Base-by-base conservation (phyloP, 2,888 invertebrate species). In the Tetragonisca angustula region DNA sequence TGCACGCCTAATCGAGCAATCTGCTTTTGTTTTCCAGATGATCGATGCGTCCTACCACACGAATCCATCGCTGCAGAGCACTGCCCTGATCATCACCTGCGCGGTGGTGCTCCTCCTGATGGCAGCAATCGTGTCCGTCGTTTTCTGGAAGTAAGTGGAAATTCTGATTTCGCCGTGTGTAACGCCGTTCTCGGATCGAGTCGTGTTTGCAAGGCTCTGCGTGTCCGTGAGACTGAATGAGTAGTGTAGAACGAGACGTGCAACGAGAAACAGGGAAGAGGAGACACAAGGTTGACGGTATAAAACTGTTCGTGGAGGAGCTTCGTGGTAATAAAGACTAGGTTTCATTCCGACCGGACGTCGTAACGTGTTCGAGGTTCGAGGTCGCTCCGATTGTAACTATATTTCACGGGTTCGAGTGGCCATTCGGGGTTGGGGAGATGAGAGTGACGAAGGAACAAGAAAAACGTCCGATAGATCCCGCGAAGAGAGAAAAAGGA, bases 11-110 rank as follows among this genome's bases (percentile, higher is more conserved):
- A 87, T n/a, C 64, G 56, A 74, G n/a, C 19, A 9, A 82, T 90
- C 90, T 92, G 1, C 81, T 88, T 94, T 94, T 94, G 93, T 89
- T 97, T 52, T 96, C 15, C 97, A 98, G 98, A 97, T 97, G 95
- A 97, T 98, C 95, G 97, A 98, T 95, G 97, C 97, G 89, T 97
- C 97, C 95, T 97, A 97, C 95, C 97, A 97, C 95, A 97, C 97
- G 95, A 97, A 97, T 94, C 97, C 97, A 90, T 97, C 97, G 88
- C 95, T 98, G 91, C 97, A 97, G 95, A 97, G 97, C 90, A 97
- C 97, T 90, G 97, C 97, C 91, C 97, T 97, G 95, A 97, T 98
- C 95, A 97, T 97, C 88, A 96, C 97, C 90, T 97, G 97, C 95
- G 97, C 97, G 92, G 96, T 97, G 91, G 96, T 97, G 83, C 95